phyloP scores from a whole-genome alignment of 2,797 vertebrate species.

The Poecilia picta region DNA sequence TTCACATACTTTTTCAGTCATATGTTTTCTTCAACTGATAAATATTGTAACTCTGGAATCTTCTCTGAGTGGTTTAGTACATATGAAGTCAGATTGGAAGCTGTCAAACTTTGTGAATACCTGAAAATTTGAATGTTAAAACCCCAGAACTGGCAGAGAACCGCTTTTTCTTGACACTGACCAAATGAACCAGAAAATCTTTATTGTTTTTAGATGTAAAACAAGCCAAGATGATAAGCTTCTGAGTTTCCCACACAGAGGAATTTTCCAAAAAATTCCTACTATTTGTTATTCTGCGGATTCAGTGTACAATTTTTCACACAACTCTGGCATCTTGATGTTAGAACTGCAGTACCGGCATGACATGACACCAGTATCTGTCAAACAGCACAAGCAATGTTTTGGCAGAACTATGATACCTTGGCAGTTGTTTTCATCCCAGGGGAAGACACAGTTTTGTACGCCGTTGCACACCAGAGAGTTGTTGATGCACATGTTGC shows the following conservation, averaged over 20 bases:
- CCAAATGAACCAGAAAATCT: background rate
- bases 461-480: constrained; percentile 95
- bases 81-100: background rate
- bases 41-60: background rate
- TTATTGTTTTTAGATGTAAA: background rate
- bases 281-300: constrained; percentile 1
- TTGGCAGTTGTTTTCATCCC: constrained; percentile 97
- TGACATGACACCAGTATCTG: constrained; percentile 11
- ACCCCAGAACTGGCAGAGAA: background rate
- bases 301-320: background rate
- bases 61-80: background rate
- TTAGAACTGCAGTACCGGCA: constrained; percentile 1
- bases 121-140: background rate
- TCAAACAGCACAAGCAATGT: background rate
- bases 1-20: background rate
- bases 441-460: constrained; percentile 96
- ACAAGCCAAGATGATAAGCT: constrained; percentile 24
- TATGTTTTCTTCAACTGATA: background rate
- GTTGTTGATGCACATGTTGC: constrained; percentile 97
- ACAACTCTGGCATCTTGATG: background rate
- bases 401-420: constrained; percentile 72
- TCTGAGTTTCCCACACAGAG: constrained; percentile 21
- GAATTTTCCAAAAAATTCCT: background rate
- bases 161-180: background rate
- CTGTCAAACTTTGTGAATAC: background rate